phyloP scores from a whole-genome alignment of 2,888 invertebrate genomes.

The Eustalomyia histrio region DNA sequence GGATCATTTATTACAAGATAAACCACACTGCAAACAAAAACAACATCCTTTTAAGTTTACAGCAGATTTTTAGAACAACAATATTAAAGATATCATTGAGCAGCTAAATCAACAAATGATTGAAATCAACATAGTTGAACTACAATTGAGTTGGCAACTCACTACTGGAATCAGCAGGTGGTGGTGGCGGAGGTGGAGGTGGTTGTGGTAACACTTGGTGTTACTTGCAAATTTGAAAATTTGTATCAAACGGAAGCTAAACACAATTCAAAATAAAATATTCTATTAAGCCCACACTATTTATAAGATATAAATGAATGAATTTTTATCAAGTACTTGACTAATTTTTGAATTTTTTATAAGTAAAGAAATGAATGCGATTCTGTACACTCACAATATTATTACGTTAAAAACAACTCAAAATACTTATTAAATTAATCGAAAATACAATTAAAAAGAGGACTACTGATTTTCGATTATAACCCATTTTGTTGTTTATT shows the following conservation, averaged over 20 bases:
- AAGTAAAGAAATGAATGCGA: not conserved
- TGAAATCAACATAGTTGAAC: not conserved
- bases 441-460: no score
- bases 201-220: not conserved
- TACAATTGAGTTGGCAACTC: conserved; percentile 2
- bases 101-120: not conserved
- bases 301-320: not conserved
- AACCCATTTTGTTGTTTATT: no score
- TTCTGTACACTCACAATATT: no score
- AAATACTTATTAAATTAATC: no score
- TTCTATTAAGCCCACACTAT: not conserved
- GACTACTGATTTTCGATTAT: no score
- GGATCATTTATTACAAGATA: conserved; percentile 34
- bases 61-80: not conserved
- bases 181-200: not conserved
- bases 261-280: not conserved
- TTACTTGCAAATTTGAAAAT: not conserved
- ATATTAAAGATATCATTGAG: not conserved
- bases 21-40: not conserved
- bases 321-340: not conserved
- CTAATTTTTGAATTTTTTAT: no score
- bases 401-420: no score
- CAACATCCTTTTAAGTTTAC: not conserved
- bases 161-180: conserved; percentile 18
- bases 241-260: not conserved